Percentiles rank a stretch among this genome's conserved stretches.
Evolutionary conservation across 1,140 invertebrate genomes (phyloP).

Genomic region (Microplitis demolitor): DNA sequence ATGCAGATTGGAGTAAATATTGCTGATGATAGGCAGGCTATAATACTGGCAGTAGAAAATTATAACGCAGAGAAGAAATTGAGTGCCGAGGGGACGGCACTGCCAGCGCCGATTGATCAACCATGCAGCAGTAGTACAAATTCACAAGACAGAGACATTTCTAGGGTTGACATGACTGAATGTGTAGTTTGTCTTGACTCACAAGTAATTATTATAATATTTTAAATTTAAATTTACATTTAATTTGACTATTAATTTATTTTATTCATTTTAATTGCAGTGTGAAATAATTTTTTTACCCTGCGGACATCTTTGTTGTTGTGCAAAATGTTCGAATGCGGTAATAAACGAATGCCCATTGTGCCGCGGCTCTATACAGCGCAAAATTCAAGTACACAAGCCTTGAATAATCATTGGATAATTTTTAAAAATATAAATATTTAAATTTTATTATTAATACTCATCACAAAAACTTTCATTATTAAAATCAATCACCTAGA

Average conservation of each 20-base stretch:
- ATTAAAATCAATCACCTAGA: background rate
- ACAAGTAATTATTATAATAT: slow-evolving; percentile 59
- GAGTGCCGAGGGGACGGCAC: slow-evolving; percentile 31
- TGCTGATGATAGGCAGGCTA: slow-evolving; percentile 63
- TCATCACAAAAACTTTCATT: background rate
- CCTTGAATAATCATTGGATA: slow-evolving; percentile 45
- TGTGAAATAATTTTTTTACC: slow-evolving; percentile 79
- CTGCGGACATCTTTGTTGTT: slow-evolving; percentile 86
- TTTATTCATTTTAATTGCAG: slow-evolving; percentile 60
- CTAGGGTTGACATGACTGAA: slow-evolving; percentile 62
- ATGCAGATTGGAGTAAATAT: slow-evolving; percentile 66
- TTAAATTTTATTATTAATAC: background rate
- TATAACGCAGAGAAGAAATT: slow-evolving; percentile 59
- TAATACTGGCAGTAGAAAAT: slow-evolving; percentile 67
- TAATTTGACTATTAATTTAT: slow-evolving; percentile 13
- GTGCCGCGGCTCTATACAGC: slow-evolving; percentile 73
- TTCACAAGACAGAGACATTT: slow-evolving; percentile 32
- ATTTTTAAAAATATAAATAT: slow-evolving; percentile 2
- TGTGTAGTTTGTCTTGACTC: slow-evolving; percentile 84
- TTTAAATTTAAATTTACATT: background rate
- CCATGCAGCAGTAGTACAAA: slow-evolving; percentile 57
- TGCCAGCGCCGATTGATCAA: slow-evolving; percentile 50
- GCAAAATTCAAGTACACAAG: slow-evolving; percentile 68
- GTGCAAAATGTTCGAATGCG: slow-evolving; percentile 67
- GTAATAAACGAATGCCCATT: slow-evolving; percentile 73